phyloP scores from a whole-genome alignment of 2,888 invertebrate genomes.

The Tigriopus californicus region DNA sequence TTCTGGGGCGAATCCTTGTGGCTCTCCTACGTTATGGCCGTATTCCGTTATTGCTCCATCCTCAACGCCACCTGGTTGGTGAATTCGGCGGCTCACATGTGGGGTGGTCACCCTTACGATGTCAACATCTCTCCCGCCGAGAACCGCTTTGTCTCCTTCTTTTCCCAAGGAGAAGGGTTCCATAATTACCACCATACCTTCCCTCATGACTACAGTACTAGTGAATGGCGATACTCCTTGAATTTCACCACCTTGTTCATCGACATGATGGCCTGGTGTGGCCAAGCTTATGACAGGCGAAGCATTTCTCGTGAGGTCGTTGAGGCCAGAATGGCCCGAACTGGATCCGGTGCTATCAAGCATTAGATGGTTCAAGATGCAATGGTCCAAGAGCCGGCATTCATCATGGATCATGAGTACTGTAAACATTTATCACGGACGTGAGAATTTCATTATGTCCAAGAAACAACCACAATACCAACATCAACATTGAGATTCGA shows the following conservation, averaged over 20 bases:
- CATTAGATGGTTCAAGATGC: no score
- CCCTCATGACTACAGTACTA: slow-evolving; percentile 80
- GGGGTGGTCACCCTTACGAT: slow-evolving; percentile 82
- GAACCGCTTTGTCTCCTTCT: slow-evolving; percentile 21
- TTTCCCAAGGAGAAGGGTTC: slow-evolving; percentile 71
- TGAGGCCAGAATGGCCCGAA: slow-evolving; percentile 44
- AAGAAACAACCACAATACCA: no score
- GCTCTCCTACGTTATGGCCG: slow-evolving; percentile 60
- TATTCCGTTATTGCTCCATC: slow-evolving; percentile 59
- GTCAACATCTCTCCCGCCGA: slow-evolving; percentile 27
- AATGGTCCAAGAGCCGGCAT: no score
- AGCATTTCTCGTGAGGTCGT: slow-evolving; percentile 48
- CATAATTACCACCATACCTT: slow-evolving; percentile 88
- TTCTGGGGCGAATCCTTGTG: slow-evolving; percentile 62
- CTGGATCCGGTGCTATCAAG: slow-evolving; percentile 44
- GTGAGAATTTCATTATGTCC: no score
- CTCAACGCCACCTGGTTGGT: slow-evolving; percentile 83
- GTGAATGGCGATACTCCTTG: slow-evolving; percentile 42
- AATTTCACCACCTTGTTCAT: slow-evolving; percentile 59
- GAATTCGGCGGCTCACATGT: slow-evolving; percentile 86
- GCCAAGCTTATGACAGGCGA: slow-evolving; percentile 72
- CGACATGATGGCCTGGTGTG: slow-evolving; percentile 58
- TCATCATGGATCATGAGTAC: no score
- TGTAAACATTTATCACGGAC: no score
- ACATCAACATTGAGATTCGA: no score